Conservation (phyloP, 2,113 vertebrate genomes). For the Seriola rivoliana region DNA sequence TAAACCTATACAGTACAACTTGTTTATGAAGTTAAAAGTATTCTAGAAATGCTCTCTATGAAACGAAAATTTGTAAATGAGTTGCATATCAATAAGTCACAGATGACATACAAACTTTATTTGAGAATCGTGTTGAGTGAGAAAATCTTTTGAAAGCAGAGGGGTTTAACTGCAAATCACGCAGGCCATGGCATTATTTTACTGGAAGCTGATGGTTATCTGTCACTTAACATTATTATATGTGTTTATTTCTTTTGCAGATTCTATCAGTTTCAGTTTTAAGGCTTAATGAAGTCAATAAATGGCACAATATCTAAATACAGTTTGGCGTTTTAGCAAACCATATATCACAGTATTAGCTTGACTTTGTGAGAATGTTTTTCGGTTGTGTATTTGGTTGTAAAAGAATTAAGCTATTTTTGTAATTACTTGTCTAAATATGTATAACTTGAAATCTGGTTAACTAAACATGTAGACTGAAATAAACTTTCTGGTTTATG, state of each 20-base stretch:
- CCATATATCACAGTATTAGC: conserved; percentile 73
- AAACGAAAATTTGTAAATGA: conserved; percentile 5
- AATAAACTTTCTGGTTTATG: conserved; percentile 68
- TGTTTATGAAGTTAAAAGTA: conserved; percentile 8
- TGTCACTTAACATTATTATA: conserved; percentile 58
- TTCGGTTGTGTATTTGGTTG: conserved; percentile 79
- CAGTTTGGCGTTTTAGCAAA: conserved; percentile 63
- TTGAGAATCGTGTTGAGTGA: conserved; percentile 18
- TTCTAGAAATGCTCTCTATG: background rate
- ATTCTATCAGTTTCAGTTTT: conserved; percentile 65
- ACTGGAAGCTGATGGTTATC: conserved; percentile 71
- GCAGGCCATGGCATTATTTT: conserved; percentile 29
- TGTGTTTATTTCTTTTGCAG: conserved; percentile 77
- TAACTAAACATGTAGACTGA: conserved; percentile 76
- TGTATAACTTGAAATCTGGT: conserved; percentile 75
- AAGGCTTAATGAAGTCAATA: conserved; percentile 38
- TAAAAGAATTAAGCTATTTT: conserved; percentile 85
- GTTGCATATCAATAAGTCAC: conserved; percentile 23
- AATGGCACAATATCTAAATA: conserved; percentile 47
- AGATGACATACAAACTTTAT: conserved; percentile 3
- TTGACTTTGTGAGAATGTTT: conserved; percentile 71
- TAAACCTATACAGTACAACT: conserved; percentile 11
- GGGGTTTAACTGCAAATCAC: conserved; percentile 5
- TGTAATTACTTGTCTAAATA: conserved; percentile 79
- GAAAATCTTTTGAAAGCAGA: conserved; percentile 1